A percentile compares a stretch with the other conserved stretches of the same genome.
Evolutionary conservation across 1,140 invertebrate genomes (phyloP).

Genomic region (Drosophila equinoxialis): DNA sequence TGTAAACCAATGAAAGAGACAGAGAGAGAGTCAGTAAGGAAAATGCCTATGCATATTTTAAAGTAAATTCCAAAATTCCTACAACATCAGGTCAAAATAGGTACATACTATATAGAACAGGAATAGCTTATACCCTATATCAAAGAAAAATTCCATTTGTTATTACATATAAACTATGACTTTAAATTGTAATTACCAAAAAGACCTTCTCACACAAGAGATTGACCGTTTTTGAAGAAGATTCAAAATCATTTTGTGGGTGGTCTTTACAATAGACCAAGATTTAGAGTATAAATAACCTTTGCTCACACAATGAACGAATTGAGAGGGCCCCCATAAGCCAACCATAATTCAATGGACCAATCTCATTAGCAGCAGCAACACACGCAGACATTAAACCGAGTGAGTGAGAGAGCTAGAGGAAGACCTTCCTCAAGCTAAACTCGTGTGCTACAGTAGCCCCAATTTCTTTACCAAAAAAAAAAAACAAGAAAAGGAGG

Average conservation of each 20-base stretch:
- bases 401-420: slow-evolving; percentile 3
- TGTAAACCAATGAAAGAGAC: background rate
- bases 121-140: background rate
- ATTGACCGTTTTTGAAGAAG: background rate
- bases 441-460: slow-evolving; percentile 68
- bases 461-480: slow-evolving; percentile 50
- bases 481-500: background rate
- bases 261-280: slow-evolving; percentile 16
- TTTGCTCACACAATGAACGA: slow-evolving; percentile 7
- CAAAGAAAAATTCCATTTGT: background rate
- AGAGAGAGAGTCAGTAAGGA: no score
- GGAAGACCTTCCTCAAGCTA: slow-evolving; percentile 34
- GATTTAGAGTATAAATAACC: slow-evolving; percentile 8
- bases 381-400: slow-evolving; percentile 39
- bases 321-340: slow-evolving; percentile 27
- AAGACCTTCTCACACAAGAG: slow-evolving; percentile 2
- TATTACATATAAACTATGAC: background rate
- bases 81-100: background rate
- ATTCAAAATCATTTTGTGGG: slow-evolving; percentile 41
- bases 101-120: background rate
- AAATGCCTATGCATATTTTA: background rate
- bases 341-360: slow-evolving; percentile 69
- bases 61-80: slow-evolving; percentile 2
- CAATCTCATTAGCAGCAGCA: slow-evolving; percentile 71
- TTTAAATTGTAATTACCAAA: background rate